phyloP scores from a whole-genome alignment of 2,888 invertebrate species.

The Oligia strigilis region DNA sequence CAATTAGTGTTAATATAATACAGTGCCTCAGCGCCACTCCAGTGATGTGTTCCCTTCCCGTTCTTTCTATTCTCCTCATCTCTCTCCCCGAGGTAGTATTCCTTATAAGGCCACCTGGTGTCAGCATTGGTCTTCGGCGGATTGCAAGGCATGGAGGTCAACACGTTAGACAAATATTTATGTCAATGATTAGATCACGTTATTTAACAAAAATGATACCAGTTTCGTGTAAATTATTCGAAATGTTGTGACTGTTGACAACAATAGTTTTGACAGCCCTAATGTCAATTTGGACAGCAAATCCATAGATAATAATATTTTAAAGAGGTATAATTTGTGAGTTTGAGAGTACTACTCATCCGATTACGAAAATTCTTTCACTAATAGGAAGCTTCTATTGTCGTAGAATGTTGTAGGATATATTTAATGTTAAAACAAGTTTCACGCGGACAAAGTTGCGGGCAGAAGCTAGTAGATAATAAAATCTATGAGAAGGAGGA shows the following conservation, averaged over 20 bases:
- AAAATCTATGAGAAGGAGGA: background rate
- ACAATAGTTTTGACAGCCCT: background rate
- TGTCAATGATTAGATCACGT: background rate
- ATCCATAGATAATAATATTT: background rate
- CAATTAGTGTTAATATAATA: background rate
- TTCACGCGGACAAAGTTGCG: too few species aligned
- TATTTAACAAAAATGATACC: background rate
- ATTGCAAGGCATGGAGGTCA: constrained; percentile 54
- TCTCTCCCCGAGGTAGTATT: constrained; percentile 82
- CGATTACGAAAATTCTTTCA: too few species aligned
- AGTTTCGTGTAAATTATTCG: constrained; percentile 17
- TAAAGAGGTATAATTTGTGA: too few species aligned
- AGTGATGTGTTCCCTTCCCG: constrained; percentile 74
- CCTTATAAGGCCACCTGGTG: constrained; percentile 75
- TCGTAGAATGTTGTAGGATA: too few species aligned
- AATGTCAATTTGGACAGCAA: constrained; percentile 6
- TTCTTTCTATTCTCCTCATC: constrained; percentile 72
- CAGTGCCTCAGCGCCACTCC: constrained; percentile 81
- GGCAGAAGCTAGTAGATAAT: too few species aligned
- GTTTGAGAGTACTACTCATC: too few species aligned
- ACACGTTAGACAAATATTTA: background rate
- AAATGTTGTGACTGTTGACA: constrained; percentile 11
- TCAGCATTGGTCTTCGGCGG: constrained; percentile 61
- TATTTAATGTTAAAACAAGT: too few species aligned
- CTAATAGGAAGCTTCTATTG: too few species aligned